Conservation (phyloP, 2,113 vertebrate genomes). For the Epinephelus moara region DNA sequence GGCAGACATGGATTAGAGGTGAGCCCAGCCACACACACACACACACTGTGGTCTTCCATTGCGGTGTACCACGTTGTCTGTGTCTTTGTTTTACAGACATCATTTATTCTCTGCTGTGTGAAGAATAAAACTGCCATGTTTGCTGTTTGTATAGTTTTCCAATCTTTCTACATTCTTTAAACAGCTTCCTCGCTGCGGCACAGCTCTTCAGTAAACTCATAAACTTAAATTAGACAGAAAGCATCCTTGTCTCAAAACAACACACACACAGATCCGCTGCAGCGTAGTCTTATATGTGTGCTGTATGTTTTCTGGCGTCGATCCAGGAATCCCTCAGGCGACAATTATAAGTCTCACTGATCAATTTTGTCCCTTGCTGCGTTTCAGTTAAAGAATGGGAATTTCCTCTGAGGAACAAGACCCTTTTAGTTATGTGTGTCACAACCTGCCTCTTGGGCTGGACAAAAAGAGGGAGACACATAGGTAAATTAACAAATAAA, state of each 20-base stretch:
- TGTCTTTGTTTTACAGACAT: background rate
- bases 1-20: conserved; percentile 69
- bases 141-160: background rate
- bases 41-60: conserved; percentile 9
- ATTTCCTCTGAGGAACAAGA: background rate
- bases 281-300: conserved; percentile 4
- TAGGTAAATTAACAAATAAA: too few relatives aligned
- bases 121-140: background rate
- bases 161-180: background rate
- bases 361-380: conserved; percentile 34
- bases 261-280: background rate
- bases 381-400: conserved; percentile 18
- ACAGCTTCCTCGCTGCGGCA: background rate
- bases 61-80: conserved; percentile 19
- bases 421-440: background rate
- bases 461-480: too few relatives aligned
- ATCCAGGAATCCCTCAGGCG: conserved; percentile 35
- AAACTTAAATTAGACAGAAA: background rate
- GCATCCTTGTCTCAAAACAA: conserved; percentile 8
- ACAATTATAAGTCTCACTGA: conserved; percentile 38
- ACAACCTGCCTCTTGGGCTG: too few relatives aligned
- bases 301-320: conserved; percentile 12
- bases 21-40: conserved; percentile 12
- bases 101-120: conserved; percentile 11
- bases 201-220: background rate